Evolutionary conservation across 2,113 vertebrate species (phyloP), one percentile per base, ranked within the genome.

Genomic region (Hucho hucho): DNA sequence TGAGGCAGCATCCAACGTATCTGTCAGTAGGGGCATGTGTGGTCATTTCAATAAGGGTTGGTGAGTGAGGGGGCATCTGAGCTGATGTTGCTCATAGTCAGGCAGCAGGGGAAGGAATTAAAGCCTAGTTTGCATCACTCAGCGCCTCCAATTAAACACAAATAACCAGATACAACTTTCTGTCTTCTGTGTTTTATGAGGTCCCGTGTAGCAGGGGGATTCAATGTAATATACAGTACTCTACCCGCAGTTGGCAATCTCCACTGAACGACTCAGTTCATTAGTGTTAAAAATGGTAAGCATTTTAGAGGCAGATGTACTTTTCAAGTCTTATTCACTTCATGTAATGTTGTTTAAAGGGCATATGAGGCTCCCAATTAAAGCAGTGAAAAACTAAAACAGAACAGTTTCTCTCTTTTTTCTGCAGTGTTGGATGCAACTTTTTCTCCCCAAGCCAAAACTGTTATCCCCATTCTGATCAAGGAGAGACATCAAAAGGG

Each of bases 281-380:
- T 92, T 92, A 92, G 89, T 84, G 88, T 91, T 91, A 89, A 92
- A 92, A 92, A 92, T 89, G 86, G 90, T 83, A 84, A 92, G 89
- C 87, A 81, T 92, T 92, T 92, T 91, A 82, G 81, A 89, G 89
- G 89, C 89, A 90, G 87, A 90, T 92, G 89, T 89, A 90, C 90
- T 92, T 91, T 89, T 91, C 91, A 89, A 90, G 89, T 92, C 90
- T 92, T 91, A 91, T 91, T 92, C 91, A 90, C 88, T 90, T 87
- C 89, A 88, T 87, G 90, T 90, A 87, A 91, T 92, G 87, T 89
- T 91, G 86, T 92, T 89, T 91, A 90, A 92, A 89, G 90, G 87
- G 87, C 87, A 87, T 81, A 25, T 80, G 87, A 92, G 89, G 89
- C 75, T 81, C 84, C 91, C 90, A 93, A 91, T 92, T 92, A 92